phyloP scores from a whole-genome alignment of 2,888 invertebrate genomes.

The Pelosia muscerda region DNA sequence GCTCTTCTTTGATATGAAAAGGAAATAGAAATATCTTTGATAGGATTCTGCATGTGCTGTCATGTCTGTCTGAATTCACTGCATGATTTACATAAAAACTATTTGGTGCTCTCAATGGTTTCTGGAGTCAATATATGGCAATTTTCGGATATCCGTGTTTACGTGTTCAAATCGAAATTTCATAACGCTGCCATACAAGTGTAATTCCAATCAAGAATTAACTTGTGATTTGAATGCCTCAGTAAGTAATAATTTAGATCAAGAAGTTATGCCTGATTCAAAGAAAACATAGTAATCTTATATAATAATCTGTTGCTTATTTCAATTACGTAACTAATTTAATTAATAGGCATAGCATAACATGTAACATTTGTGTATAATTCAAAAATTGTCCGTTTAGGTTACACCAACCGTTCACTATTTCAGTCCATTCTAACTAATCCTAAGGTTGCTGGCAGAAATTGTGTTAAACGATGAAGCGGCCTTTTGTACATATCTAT shows the following conservation, averaged over 20 bases:
- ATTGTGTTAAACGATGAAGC: too few species aligned
- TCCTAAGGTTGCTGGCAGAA: too few species aligned
- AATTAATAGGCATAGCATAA: not conserved
- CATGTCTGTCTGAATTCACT: conserved; percentile 11
- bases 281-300: not conserved
- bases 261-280: not conserved
- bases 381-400: too few species aligned
- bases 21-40: conserved; percentile 16
- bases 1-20: conserved; percentile 15
- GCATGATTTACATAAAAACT: conserved; percentile 21
- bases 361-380: too few species aligned
- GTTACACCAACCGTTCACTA: too few species aligned
- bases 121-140: conserved; percentile 5
- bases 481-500: too few species aligned
- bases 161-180: too few species aligned
- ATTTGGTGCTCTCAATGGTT: conserved; percentile 2
- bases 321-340: not conserved
- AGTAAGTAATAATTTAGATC: not conserved
- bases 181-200: not conserved
- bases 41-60: conserved; percentile 8
- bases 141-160: conserved; percentile 1
- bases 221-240: not conserved
- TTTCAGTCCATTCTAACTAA: too few species aligned
- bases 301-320: not conserved
- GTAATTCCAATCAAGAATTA: not conserved